Conservation (phyloP, 1,140 invertebrate species). For the Eupristina koningsbergeri region DNA sequence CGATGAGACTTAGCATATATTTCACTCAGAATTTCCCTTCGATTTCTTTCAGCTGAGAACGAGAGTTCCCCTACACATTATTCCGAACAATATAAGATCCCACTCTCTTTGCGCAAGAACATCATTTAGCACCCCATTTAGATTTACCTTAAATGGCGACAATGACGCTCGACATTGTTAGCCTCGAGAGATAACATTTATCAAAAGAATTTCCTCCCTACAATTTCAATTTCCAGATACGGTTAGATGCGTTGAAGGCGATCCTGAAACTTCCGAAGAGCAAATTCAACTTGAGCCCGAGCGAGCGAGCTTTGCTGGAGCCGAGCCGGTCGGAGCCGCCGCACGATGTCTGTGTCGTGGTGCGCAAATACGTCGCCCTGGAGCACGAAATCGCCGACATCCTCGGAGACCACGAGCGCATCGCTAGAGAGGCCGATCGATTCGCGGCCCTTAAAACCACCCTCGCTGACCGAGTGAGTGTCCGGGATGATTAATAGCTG, state of each 20-base stretch:
- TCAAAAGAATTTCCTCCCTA: neutral
- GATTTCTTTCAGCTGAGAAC: no score
- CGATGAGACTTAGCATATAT: no score
- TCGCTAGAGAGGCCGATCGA: neutral
- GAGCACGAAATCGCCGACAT: neutral
- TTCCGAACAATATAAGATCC: no score
- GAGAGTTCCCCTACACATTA: no score
- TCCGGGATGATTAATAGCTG: neutral
- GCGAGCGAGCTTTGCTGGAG: neutral
- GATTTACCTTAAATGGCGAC: no score
- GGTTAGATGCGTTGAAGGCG: neutral
- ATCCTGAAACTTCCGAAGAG: neutral
- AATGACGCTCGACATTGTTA: no score
- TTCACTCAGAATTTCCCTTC: no score
- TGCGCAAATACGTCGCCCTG: constrained; percentile 2
- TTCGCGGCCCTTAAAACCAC: neutral
- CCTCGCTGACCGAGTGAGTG: neutral
- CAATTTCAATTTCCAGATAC: neutral
- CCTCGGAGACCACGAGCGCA: neutral
- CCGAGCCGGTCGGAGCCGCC: neutral
- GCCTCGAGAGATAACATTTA: neutral
- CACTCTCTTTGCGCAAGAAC: no score
- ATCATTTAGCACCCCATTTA: no score
- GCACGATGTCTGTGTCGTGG: neutral
- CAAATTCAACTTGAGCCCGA: constrained; percentile 4